Evolutionary conservation across 2,113 vertebrate species (phyloP).

Genomic region (Lepidiolamprologus cunningtoni): DNA sequence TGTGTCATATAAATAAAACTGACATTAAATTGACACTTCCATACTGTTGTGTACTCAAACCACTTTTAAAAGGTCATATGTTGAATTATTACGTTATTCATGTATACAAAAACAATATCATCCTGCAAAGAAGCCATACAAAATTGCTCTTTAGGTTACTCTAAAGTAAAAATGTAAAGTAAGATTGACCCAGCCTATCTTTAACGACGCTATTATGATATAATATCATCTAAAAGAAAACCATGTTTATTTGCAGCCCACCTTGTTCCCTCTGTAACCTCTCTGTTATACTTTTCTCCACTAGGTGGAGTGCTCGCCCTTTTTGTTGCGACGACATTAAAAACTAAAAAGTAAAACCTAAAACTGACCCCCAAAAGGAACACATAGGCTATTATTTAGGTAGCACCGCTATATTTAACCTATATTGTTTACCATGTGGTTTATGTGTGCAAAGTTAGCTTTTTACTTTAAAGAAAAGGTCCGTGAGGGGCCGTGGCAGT

Average conservation of each 20-base stretch:
- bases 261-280: background rate
- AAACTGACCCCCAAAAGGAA: background rate
- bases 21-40: background rate
- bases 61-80: background rate
- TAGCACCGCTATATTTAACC: background rate
- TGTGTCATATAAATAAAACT: background rate
- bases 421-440: background rate
- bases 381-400: background rate
- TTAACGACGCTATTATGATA: background rate
- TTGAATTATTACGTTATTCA: background rate
- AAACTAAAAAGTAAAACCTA: background rate
- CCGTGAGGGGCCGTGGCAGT: background rate
- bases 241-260: background rate
- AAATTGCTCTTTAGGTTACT: background rate
- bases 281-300: background rate
- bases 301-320: slow-evolving; percentile 19
- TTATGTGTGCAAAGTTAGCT: background rate
- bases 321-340: background rate
- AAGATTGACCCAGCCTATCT: background rate
- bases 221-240: background rate
- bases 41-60: background rate
- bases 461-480: background rate
- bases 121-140: background rate
- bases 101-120: background rate
- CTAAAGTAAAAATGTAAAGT: background rate